phyloP scores from a whole-genome alignment of 1,140 invertebrate genomes.

The Wasmannia auropunctata region DNA sequence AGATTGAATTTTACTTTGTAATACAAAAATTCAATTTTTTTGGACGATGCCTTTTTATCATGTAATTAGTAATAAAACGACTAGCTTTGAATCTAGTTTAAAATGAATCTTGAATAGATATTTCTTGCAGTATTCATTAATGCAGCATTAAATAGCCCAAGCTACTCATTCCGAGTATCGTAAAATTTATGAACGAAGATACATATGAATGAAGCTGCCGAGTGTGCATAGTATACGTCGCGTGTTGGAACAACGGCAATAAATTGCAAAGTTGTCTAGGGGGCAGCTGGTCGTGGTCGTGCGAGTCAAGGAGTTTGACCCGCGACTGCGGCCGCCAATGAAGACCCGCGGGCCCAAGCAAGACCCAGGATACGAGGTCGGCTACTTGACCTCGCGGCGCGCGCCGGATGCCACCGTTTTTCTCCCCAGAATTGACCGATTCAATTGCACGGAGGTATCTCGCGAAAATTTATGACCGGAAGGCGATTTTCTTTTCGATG shows the following conservation, averaged over 20 bases:
- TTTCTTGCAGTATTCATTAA: constrained; percentile 18
- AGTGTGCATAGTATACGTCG: constrained; percentile 29
- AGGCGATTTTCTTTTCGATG: background rate
- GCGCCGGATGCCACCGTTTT: constrained; percentile 81
- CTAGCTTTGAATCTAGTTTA: background rate
- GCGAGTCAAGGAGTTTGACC: constrained; percentile 80
- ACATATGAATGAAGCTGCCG: constrained; percentile 18
- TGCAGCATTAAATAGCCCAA: background rate
- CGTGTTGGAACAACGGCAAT: constrained; percentile 53
- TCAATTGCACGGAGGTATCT: constrained; percentile 68
- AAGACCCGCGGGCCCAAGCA: constrained; percentile 71
- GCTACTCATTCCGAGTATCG: constrained; percentile 46
- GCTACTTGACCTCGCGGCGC: constrained; percentile 79
- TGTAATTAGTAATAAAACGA: background rate
- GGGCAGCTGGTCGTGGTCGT: constrained; percentile 77
- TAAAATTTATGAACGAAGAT: constrained; percentile 56
- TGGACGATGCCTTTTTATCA: background rate
- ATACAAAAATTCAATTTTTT: background rate
- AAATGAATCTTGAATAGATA: background rate
- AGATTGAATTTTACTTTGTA: background rate
- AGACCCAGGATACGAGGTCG: constrained; percentile 81
- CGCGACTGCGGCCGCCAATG: constrained; percentile 72
- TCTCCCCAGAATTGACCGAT: constrained; percentile 78
- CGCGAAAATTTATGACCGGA: constrained; percentile 63
- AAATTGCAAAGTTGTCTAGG: constrained; percentile 68